Evolutionary conservation across 2,888 invertebrate species (phyloP).

Genomic region (Ophioninae sp.): DNA sequence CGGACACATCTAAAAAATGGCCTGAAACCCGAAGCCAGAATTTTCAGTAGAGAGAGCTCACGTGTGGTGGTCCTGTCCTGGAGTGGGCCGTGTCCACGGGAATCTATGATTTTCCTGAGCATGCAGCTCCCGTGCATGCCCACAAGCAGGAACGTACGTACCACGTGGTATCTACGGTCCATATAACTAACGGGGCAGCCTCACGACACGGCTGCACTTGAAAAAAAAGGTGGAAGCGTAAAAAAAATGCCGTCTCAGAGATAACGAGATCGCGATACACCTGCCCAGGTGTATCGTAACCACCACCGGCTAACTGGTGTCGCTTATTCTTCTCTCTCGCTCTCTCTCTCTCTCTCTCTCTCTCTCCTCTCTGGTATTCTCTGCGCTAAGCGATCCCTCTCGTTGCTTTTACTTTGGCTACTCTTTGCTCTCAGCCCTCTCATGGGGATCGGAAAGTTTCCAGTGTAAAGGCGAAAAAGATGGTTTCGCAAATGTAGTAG

Average conservation of each 20-base stretch:
- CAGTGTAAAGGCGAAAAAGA: constrained; percentile 51
- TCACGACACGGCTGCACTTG: constrained; percentile 29
- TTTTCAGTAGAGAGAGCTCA: not conserved
- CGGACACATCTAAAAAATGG: not conserved
- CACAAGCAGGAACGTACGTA: not conserved
- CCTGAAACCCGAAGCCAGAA: not conserved
- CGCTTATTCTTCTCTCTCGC: constrained; percentile 51
- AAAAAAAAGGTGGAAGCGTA: constrained; percentile 11
- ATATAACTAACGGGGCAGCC: constrained; percentile 52
- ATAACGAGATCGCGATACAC: constrained; percentile 72
- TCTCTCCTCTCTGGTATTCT: constrained; percentile 30
- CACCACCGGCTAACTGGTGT: constrained; percentile 39
- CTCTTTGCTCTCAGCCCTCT: constrained; percentile 16
- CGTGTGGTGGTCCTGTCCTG: constrained; percentile 28
- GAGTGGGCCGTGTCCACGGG: not conserved
- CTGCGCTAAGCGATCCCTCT: constrained; percentile 33
- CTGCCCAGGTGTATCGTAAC: constrained; percentile 65
- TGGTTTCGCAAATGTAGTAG: constrained; percentile 68
- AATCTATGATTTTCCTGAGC: constrained; percentile 34
- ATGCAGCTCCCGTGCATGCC: not conserved
- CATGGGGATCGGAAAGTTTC: constrained; percentile 49
- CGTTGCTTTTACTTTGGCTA: constrained; percentile 37
- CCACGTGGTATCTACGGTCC: constrained; percentile 3
- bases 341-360: constrained; percentile 25
- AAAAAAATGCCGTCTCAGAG: constrained; percentile 49